Base-by-base conservation (phyloP, 2,113 vertebrate species). In the Furnarius figulus region DNA sequence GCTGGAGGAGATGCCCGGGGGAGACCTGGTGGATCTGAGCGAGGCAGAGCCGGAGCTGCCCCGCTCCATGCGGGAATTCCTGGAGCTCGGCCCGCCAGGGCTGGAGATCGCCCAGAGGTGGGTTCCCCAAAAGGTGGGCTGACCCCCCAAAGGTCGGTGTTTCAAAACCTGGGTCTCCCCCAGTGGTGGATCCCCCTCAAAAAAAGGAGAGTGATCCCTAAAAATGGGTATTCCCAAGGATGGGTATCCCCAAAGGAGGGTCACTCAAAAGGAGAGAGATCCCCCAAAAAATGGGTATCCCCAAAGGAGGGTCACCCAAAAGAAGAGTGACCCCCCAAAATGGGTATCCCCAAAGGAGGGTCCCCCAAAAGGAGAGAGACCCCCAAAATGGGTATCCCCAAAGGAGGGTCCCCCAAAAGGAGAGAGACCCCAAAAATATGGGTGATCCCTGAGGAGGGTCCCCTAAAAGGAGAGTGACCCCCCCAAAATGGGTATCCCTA, bases 1-100 rank as follows among this genome's bases (percentile, higher is more conserved):
- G 18, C 97, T 99, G 97, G 99, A 99, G 96, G 97, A 97, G 39
- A 93, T 86, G 2, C 95, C 96, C 11, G 98, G 98, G 1, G 97
- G 98, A 1, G 92, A 96, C 0, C 81, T 99, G 85, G 96, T 99
- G 80, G 98, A 99, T 74, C 98, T 99, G 58, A 99, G 97, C 50
- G 95, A 97, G 12, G 99, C 99, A 9, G 99, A 99, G 81, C 95
- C 98, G 6, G 95, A 97, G 13, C 97, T 99, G 95, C 99, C 99
- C 14, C 98, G 95, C 8, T 99, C 98, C 0, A 98, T 99, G 98
- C 96, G 95, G 5, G 97, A 97, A 55, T 98, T 99, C 93, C 97
- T 99, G 88, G 98, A 99, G 94, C 96, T 95, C 52, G 99, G 99
- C 56, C 98, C 98, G 8, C 44, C 81, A 3, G 95, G 98, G 27